Percentiles rank a stretch among this genome's conserved stretches.
Conservation (phyloP, 2,113 vertebrate genomes). For the Acanthochromis polyacanthus region DNA sequence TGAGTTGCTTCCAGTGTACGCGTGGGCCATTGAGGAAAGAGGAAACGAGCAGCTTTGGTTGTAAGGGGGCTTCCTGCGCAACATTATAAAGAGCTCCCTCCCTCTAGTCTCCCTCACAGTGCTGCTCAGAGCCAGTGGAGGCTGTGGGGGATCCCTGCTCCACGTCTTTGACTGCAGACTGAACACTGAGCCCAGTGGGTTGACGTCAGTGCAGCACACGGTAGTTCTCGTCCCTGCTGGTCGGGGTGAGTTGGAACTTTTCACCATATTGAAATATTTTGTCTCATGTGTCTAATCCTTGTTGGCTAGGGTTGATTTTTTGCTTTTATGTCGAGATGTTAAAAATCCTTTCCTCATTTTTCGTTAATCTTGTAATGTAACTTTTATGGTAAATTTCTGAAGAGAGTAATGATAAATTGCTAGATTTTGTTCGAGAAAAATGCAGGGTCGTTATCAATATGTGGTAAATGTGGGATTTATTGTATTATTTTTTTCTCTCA, state of each 20-base stretch:
- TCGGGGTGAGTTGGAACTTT: conserved; percentile 82
- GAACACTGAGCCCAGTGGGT: conserved; percentile 53
- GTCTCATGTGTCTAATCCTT: neutral
- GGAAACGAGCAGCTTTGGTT: conserved; percentile 79
- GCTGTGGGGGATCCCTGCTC: conserved; percentile 47
- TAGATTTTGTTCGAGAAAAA: too few relatives aligned
- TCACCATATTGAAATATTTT: neutral
- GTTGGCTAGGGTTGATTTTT: neutral
- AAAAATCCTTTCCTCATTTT: too few relatives aligned
- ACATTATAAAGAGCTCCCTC: conserved; percentile 83
- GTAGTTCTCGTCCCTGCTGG: conserved; percentile 88
- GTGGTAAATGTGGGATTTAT: too few relatives aligned
- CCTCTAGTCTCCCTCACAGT: conserved; percentile 52
- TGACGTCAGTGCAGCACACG: conserved; percentile 59
- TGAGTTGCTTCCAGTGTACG: conserved; percentile 77
- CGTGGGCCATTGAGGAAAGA: conserved; percentile 84
- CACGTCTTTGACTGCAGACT: conserved; percentile 40
- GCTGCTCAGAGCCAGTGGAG: conserved; percentile 59
- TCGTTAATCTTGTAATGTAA: too few relatives aligned
- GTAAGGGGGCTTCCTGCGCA: conserved; percentile 80
- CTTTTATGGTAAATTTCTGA: too few relatives aligned
- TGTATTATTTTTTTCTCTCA: too few relatives aligned
- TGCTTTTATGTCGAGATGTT: neutral
- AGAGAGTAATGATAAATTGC: too few relatives aligned
- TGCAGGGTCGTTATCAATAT: too few relatives aligned